phyloP scores from a whole-genome alignment of 2,113 vertebrate species.

The Leiothrix lutea region DNA sequence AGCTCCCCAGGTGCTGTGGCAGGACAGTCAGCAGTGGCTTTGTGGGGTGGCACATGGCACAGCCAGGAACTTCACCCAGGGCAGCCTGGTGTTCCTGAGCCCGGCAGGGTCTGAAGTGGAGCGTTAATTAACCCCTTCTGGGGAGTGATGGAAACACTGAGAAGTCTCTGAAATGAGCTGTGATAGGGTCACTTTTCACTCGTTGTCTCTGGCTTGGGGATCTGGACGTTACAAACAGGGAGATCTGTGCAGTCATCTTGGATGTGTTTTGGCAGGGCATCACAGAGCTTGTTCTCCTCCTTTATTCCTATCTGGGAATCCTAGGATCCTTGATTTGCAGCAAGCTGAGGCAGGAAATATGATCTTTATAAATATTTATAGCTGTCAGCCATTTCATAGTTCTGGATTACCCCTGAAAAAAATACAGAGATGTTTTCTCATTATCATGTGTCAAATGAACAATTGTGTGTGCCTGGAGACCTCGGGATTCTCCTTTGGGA shows the following conservation, averaged over 20 bases:
- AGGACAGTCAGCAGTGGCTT: background rate
- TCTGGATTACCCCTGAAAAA: background rate
- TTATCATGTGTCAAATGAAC: background rate
- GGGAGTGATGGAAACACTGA: background rate
- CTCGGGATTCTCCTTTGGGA: background rate
- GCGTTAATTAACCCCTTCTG: background rate
- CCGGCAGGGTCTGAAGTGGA: background rate
- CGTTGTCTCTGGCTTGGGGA: background rate
- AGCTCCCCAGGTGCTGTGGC: background rate
- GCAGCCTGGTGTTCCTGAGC: background rate
- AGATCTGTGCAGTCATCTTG: background rate
- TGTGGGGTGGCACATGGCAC: background rate
- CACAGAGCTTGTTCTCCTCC: background rate
- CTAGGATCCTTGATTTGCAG: background rate
- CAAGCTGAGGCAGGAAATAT: background rate
- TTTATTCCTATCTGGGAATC: background rate
- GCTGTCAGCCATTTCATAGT: constrained; percentile 27
- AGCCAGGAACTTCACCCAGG: background rate
- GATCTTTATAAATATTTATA: constrained; percentile 32
- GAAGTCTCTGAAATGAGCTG: background rate
- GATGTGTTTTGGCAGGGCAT: background rate
- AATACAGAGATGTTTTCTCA: background rate
- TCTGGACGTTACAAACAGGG: accelerated
- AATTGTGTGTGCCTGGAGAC: background rate
- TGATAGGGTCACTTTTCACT: background rate